phyloP scores from a whole-genome alignment of 2,113 vertebrate genomes.

The Carlito syrichta region DNA sequence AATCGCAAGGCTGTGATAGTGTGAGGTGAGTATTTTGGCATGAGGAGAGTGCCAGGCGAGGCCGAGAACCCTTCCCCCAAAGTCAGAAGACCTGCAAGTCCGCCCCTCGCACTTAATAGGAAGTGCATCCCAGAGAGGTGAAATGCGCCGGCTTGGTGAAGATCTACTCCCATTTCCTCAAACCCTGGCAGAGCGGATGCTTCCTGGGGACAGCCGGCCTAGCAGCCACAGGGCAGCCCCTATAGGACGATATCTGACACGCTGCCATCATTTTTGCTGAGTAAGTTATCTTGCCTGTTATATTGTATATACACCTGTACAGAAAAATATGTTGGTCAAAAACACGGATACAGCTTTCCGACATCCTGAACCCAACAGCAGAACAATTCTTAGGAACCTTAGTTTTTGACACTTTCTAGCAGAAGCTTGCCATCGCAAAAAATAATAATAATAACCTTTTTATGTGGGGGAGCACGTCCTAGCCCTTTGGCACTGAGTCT shows the following conservation, averaged over 20 bases:
- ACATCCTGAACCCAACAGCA: background rate
- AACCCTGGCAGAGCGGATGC: background rate
- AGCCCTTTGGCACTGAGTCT: background rate
- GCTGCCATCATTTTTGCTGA: background rate
- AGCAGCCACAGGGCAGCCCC: background rate
- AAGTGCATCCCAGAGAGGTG: slow-evolving; percentile 18
- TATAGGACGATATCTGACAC: background rate
- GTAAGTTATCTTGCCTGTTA: background rate
- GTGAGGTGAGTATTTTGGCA: background rate
- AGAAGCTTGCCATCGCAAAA: background rate
- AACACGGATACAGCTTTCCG: background rate
- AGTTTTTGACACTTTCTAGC: background rate
- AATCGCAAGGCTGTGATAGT: background rate
- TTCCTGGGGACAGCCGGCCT: background rate
- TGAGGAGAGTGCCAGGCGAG: background rate
- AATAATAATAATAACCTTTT: too few relatives aligned
- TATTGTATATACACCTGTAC: background rate
- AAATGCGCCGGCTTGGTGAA: background rate
- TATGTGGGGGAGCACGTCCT: background rate
- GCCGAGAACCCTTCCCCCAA: background rate
- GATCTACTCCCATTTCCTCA: background rate
- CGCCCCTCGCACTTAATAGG: background rate
- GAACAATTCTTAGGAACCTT: background rate
- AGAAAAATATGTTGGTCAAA: background rate
- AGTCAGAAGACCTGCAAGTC: background rate